Evolutionary conservation across 2,113 vertebrate genomes (phyloP).

Genomic region (Sula dactylatra): DNA sequence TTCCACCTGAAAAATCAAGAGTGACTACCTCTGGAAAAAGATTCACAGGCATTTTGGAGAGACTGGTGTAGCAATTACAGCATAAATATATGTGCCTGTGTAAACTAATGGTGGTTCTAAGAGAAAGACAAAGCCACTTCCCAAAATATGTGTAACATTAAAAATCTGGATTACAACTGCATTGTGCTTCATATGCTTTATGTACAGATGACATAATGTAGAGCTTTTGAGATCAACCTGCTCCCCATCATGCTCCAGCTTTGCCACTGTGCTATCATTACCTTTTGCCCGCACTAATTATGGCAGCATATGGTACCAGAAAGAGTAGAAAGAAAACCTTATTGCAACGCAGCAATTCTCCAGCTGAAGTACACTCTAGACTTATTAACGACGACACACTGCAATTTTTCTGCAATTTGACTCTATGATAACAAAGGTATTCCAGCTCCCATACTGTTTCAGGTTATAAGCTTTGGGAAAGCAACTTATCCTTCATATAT

Average conservation of each 20-base stretch:
- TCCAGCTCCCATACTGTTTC: not conserved
- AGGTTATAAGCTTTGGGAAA: not conserved
- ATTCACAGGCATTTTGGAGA: not conserved
- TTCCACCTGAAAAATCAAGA: not conserved
- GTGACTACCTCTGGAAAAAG: not conserved
- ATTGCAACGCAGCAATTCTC: not conserved
- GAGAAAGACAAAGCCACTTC: not conserved
- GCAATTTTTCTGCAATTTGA: not conserved
- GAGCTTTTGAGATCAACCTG: not conserved
- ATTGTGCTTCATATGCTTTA: not conserved
- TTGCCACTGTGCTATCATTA: not conserved
- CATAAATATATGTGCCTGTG: not conserved
- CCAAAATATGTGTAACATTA: not conserved
- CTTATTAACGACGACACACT: not conserved
- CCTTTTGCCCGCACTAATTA: conserved; percentile 46
- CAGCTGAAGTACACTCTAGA: not conserved
- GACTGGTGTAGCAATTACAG: not conserved
- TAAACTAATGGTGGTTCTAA: not conserved
- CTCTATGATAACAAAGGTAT: not conserved
- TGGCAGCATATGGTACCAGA: not conserved
- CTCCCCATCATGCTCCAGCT: not conserved
- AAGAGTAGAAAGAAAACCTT: not conserved
- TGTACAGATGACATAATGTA: not conserved
- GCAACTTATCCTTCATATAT: not conserved
- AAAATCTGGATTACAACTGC: not conserved